Conservation (phyloP, 2,113 vertebrate species). For the Dromaius novaehollandiae region DNA sequence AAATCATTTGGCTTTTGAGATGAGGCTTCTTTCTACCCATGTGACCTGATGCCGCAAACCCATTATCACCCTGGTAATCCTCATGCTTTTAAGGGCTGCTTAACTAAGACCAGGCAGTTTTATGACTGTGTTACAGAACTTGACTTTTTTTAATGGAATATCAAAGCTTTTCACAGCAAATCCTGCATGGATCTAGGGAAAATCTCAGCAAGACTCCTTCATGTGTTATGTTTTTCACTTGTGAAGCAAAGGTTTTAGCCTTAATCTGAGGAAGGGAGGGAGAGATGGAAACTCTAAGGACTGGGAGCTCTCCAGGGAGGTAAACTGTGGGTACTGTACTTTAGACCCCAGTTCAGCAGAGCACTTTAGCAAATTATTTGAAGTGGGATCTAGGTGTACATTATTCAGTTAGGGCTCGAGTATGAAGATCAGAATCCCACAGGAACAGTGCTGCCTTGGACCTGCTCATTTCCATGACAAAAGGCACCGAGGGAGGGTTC, state of each 20-base stretch:
- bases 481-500: slow-evolving; percentile 36
- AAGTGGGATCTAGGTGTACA: neutral
- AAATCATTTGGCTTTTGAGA: neutral
- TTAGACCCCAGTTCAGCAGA: neutral
- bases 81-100: neutral
- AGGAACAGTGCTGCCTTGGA: neutral
- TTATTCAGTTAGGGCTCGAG: neutral
- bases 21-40: neutral
- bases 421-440: neutral
- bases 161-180: neutral
- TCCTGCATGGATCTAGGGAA: neutral
- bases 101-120: neutral
- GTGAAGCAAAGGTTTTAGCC: neutral
- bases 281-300: neutral
- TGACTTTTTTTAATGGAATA: neutral
- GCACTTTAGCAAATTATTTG: neutral
- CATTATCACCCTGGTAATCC: neutral
- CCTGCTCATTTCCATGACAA: neutral
- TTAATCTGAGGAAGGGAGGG: neutral
- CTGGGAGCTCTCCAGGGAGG: neutral
- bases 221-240: neutral
- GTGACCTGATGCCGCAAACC: neutral
- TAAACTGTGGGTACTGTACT: neutral
- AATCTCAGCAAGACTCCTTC: neutral
- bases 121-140: neutral